phyloP scores from a whole-genome alignment of 1,140 invertebrate species.

The Kradibia gibbosae region DNA sequence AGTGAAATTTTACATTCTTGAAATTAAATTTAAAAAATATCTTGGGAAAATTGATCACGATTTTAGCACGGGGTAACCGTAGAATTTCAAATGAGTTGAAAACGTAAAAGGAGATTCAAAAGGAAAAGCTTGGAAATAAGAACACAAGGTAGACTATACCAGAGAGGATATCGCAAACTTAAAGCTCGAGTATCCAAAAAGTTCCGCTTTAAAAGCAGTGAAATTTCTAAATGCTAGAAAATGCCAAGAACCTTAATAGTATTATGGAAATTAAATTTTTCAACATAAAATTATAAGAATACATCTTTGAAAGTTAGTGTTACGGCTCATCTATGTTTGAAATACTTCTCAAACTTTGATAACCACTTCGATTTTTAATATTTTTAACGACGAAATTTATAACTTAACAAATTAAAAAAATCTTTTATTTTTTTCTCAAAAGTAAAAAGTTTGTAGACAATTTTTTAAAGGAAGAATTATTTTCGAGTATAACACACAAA shows the following conservation, averaged over 20 bases:
- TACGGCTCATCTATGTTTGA: not conserved
- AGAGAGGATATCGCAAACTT: not conserved
- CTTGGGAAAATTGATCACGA: not conserved
- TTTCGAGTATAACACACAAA: not conserved
- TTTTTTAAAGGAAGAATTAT: not conserved
- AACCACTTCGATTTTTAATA: not conserved
- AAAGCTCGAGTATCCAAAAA: slow-evolving; percentile 27
- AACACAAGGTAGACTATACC: not conserved
- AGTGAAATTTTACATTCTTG: slow-evolving; percentile 20
- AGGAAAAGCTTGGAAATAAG: slow-evolving; percentile 9
- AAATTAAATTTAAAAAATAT: slow-evolving; percentile 21
- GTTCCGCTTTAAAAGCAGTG: slow-evolving; percentile 39
- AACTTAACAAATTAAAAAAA: not conserved
- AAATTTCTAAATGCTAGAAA: not conserved
- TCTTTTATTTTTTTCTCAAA: not conserved
- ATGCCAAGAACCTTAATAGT: not conserved
- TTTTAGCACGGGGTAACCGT: not conserved
- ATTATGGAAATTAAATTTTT: slow-evolving; percentile 3
- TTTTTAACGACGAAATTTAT: not conserved
- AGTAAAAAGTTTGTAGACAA: not conserved
- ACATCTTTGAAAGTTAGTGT: not conserved
- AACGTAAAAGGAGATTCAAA: not conserved
- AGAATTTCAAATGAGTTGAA: slow-evolving; percentile 31
- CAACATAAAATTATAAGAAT: not conserved
- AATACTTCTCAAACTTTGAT: not conserved